Evolutionary conservation across 1,140 invertebrate genomes (phyloP).

Genomic region (Hycleus phaleratus): DNA sequence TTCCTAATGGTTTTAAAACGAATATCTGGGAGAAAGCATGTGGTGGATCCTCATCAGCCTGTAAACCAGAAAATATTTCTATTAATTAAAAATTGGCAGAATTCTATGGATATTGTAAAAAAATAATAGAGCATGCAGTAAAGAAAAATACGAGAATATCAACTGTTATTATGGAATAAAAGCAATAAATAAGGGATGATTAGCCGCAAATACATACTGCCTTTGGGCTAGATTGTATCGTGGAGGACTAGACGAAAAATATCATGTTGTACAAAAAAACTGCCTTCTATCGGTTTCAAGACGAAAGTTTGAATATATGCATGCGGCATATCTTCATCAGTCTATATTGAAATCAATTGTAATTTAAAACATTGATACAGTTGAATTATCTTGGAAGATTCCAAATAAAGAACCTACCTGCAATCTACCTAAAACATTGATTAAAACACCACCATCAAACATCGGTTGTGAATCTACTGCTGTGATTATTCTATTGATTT

Average conservation of each 20-base stretch:
- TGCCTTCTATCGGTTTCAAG: conserved; percentile 74
- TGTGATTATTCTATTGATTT: conserved; percentile 84
- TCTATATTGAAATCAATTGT: conserved; percentile 47
- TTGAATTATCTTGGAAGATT: not conserved
- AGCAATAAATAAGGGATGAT: not conserved
- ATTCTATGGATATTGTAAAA: not conserved
- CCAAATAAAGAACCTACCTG: conserved; percentile 57
- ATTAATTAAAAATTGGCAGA: not conserved
- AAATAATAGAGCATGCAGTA: not conserved
- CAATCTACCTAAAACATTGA: conserved; percentile 86
- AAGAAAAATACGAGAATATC: not conserved
- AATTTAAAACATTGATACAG: conserved; percentile 1
- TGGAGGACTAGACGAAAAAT: conserved; percentile 83
- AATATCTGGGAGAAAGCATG: conserved; percentile 87
- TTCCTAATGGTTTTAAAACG: conserved; percentile 75
- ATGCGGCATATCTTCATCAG: conserved; percentile 86
- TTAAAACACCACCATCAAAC: conserved; percentile 89
- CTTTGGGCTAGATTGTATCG: conserved; percentile 47
- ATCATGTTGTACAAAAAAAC: conserved; percentile 87
- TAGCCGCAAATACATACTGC: conserved; percentile 21
- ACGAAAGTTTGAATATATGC: conserved; percentile 88
- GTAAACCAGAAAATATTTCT: conserved; percentile 40
- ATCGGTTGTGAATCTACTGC: conserved; percentile 92
- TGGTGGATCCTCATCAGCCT: conserved; percentile 90
- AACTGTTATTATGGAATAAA: not conserved